phyloP scores from a whole-genome alignment of 2,797 vertebrate genomes.

The Pristis pectinata region DNA sequence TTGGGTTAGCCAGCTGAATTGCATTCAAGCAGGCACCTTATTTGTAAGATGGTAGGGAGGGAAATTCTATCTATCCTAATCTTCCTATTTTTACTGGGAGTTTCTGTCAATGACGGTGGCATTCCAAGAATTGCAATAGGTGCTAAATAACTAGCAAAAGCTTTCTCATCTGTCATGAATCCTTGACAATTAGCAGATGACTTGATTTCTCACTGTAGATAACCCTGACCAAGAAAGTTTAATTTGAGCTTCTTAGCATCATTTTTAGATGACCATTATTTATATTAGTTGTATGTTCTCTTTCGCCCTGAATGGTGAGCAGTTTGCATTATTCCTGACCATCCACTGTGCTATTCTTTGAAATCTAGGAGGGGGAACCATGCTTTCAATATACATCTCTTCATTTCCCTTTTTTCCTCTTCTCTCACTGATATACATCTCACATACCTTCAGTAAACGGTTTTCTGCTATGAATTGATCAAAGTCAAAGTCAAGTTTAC shows the following conservation, averaged over 20 bases:
- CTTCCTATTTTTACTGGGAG: neutral
- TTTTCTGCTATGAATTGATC: neutral
- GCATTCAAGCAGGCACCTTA: neutral
- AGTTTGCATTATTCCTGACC: neutral
- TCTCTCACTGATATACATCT: neutral
- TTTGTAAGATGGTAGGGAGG: neutral
- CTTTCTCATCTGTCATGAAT: neutral
- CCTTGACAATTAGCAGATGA: neutral
- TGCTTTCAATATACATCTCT: neutral
- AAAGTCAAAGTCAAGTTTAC: neutral
- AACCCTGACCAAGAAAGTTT: neutral
- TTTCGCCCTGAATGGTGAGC: neutral
- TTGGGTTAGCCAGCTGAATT: neutral
- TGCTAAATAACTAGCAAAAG: neutral
- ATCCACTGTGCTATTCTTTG: neutral
- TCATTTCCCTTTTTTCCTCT: neutral
- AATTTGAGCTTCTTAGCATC: neutral
- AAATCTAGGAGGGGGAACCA: neutral
- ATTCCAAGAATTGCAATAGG: neutral
- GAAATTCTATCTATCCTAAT: neutral
- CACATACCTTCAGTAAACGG: neutral
- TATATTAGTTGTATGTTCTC: too few species aligned
- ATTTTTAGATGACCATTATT: neutral
- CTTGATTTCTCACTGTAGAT: neutral
- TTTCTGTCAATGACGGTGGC: neutral